A percentile compares a stretch with the other conserved stretches of the same genome.
phyloP scores from a whole-genome alignment of 1,140 invertebrate species.

The Sitobion miscanthi region DNA sequence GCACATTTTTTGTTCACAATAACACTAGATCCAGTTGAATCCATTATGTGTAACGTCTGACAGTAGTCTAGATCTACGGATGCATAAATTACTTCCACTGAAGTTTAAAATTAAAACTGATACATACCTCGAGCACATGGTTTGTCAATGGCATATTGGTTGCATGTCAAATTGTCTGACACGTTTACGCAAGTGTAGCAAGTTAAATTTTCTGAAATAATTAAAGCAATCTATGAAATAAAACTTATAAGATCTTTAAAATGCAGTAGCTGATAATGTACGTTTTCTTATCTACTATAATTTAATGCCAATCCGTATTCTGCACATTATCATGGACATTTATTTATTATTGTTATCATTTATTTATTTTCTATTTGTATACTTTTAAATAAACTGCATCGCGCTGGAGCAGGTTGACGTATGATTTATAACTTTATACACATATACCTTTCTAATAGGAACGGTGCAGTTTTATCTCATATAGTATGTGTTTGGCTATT shows the following conservation, averaged over 20 bases:
- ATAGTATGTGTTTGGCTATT: background rate
- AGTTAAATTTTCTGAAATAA: conserved; percentile 65
- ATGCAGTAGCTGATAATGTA: background rate
- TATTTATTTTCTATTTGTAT: background rate
- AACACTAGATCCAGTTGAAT: conserved; percentile 70
- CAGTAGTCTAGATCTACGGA: conserved; percentile 68
- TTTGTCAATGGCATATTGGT: conserved; percentile 71
- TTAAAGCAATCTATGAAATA: background rate
- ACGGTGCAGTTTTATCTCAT: background rate
- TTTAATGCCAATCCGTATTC: background rate
- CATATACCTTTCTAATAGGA: background rate
- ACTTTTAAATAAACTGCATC: background rate
- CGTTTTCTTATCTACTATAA: background rate
- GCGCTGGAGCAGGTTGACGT: background rate
- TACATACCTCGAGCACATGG: conserved; percentile 67
- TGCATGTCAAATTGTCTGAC: conserved; percentile 73
- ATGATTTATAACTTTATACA: background rate
- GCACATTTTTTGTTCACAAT: conserved; percentile 73
- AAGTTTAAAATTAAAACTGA: background rate
- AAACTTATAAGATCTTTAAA: background rate
- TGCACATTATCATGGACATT: background rate
- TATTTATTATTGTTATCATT: background rate
- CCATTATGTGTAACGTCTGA: conserved; percentile 72
- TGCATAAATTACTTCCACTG: background rate
- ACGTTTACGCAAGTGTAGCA: conserved; percentile 75